Conservation (phyloP, 2,888 invertebrate species). For the Philonicus albiceps region DNA sequence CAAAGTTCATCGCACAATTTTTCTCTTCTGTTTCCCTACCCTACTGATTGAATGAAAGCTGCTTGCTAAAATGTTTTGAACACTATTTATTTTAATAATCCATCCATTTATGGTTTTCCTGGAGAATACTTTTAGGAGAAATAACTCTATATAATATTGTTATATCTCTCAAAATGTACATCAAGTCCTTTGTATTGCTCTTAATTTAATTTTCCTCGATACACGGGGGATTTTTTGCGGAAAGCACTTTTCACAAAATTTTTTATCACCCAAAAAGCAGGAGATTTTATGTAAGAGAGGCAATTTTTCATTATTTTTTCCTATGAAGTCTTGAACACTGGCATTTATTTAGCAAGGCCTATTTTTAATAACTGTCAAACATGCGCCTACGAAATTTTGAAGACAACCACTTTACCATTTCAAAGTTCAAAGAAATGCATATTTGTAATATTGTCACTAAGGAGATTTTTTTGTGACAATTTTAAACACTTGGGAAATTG, state of each 20-base stretch:
- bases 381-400: background rate
- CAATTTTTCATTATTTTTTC: background rate
- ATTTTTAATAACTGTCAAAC: background rate
- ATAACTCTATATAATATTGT: background rate
- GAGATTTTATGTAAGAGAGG: background rate
- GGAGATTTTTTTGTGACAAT: background rate
- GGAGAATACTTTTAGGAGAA: background rate
- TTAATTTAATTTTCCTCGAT: background rate
- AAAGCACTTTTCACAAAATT: background rate
- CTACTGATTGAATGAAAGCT: background rate
- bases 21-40: background rate
- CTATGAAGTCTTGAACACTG: background rate
- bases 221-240: background rate
- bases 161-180: background rate
- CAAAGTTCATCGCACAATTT: background rate
- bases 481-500: background rate
- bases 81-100: background rate
- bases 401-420: background rate
- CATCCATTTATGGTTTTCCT: background rate
- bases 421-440: background rate
- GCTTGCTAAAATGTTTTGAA: background rate
- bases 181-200: background rate
- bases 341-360: background rate
- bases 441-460: background rate
- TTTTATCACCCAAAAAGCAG: background rate